Evolutionary conservation across 2,888 invertebrate genomes (phyloP).

Genomic region (Cryptus armator): DNA sequence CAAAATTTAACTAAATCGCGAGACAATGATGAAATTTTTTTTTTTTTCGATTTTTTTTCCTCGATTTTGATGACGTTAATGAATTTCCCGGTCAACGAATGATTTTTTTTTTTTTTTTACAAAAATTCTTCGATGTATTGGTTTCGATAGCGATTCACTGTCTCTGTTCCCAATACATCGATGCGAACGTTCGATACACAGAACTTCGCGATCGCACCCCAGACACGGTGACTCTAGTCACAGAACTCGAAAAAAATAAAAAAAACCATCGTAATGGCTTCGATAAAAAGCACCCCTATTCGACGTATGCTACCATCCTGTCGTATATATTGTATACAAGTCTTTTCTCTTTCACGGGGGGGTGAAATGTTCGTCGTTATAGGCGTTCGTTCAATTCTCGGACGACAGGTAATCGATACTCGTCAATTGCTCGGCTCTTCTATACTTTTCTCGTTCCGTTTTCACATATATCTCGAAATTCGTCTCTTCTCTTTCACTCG

Average conservation of each 20-base stretch:
- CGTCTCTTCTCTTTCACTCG: constrained; percentile 32
- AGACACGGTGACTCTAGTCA: constrained; percentile 35
- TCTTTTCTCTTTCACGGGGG: constrained; percentile 39
- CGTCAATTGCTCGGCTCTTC: constrained; percentile 60
- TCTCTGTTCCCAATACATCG: constrained; percentile 47
- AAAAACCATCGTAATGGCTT: constrained; percentile 76
- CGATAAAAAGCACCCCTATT: constrained; percentile 77
- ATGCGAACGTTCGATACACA: constrained; percentile 45
- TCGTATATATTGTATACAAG: constrained; percentile 44
- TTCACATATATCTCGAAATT: constrained; percentile 47
- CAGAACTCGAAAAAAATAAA: constrained; percentile 57
- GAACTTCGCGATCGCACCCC: constrained; percentile 32
- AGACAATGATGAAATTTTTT: too few species aligned
- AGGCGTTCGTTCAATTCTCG: constrained; percentile 64
- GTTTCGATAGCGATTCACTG: constrained; percentile 39
- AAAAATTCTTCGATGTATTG: constrained; percentile 40
- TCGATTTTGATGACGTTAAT: constrained; percentile 5
- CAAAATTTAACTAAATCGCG: too few species aligned
- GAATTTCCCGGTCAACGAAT: too few species aligned
- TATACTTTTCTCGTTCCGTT: constrained; percentile 40
- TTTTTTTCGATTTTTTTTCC: constrained; percentile 31
- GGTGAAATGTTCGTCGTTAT: constrained; percentile 51
- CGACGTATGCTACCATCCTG: constrained; percentile 73
- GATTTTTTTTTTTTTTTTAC: constrained; percentile 12
- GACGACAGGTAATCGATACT: constrained; percentile 79